A percentile compares a stretch with the other conserved stretches of the same genome.
phyloP scores from a whole-genome alignment of 1,140 invertebrate species.

The Oryctes rhinoceros region DNA sequence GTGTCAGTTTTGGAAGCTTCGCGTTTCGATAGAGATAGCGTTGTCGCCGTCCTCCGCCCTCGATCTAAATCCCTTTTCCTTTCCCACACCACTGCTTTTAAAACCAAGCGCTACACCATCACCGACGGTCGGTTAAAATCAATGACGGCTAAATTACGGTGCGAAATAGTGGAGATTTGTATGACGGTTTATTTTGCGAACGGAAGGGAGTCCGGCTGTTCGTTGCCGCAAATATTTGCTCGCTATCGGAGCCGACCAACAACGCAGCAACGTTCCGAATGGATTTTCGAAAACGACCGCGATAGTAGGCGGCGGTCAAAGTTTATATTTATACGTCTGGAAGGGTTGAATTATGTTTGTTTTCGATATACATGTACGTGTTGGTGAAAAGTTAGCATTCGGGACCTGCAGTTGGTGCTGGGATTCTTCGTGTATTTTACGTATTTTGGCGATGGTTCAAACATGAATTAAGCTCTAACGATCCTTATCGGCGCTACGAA shows the following conservation, averaged over 20 bases:
- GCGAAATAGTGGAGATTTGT: neutral
- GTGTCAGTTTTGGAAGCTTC: too few relatives aligned
- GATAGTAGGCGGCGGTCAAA: neutral
- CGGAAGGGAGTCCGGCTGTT: neutral
- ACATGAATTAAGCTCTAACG: too few relatives aligned
- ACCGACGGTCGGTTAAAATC: neutral
- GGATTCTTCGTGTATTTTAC: too few relatives aligned
- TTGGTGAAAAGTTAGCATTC: too few relatives aligned
- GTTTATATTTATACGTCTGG: neutral
- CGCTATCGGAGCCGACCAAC: too few relatives aligned
- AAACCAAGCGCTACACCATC: too few relatives aligned
- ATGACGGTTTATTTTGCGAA: conserved; percentile 4
- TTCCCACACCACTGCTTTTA: neutral
- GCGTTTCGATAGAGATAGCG: too few relatives aligned
- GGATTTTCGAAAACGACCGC: neutral
- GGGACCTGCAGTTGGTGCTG: too few relatives aligned
- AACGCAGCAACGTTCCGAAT: neutral
- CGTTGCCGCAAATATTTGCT: neutral
- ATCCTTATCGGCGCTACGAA: too few relatives aligned
- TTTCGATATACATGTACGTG: conserved; percentile 91
- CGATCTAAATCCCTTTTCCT: neutral
- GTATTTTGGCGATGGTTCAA: too few relatives aligned
- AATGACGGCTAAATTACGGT: conserved; percentile 4
- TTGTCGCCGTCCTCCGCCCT: neutral
- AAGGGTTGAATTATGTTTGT: conserved; percentile 71